A percentile compares a stretch with the other conserved stretches of the same genome.
phyloP scores from a whole-genome alignment of 2,888 invertebrate species.

The Trissoscelio sp. region DNA sequence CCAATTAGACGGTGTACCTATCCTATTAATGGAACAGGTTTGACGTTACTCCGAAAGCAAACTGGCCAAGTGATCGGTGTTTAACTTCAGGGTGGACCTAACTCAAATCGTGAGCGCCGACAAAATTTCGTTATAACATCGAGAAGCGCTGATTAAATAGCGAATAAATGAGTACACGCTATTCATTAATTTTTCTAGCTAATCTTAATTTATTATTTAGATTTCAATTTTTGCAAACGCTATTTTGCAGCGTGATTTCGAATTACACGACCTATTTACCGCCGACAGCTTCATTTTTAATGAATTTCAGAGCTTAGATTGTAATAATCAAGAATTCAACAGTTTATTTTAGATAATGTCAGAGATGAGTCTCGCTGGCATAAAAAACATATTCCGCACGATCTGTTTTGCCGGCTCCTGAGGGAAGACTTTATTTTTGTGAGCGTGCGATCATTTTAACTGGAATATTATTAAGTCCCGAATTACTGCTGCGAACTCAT shows the following conservation, averaged over 20 bases:
- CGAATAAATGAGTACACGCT: no score
- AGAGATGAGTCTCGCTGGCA: conserved; percentile 27
- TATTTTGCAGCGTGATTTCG: neutral
- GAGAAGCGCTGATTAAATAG: conserved; percentile 20
- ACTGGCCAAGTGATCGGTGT: conserved; percentile 57
- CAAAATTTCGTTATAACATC: conserved; percentile 21
- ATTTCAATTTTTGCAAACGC: conserved; percentile 20
- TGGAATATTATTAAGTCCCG: neutral
- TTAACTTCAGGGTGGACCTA: conserved; percentile 40
- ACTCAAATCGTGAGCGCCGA: neutral
- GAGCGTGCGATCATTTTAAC: neutral
- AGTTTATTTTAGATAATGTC: conserved; percentile 41
- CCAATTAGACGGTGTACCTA: conserved; percentile 63
- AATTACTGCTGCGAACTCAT: neutral
- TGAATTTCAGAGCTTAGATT: conserved; percentile 31
- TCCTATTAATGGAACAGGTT: conserved; percentile 66
- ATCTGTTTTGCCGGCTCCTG: conserved; percentile 5
- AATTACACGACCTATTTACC: conserved; percentile 16
- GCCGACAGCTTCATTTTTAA: conserved; percentile 5
- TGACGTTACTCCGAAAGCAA: conserved; percentile 57
- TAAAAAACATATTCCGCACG: conserved; percentile 12
- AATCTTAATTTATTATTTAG: conserved; percentile 43
- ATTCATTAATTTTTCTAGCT: no score
- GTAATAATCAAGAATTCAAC: conserved; percentile 41
- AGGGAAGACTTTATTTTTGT: conserved; percentile 22